phyloP scores from a whole-genome alignment of 2,888 invertebrate species.

The Drosophila histrio region DNA sequence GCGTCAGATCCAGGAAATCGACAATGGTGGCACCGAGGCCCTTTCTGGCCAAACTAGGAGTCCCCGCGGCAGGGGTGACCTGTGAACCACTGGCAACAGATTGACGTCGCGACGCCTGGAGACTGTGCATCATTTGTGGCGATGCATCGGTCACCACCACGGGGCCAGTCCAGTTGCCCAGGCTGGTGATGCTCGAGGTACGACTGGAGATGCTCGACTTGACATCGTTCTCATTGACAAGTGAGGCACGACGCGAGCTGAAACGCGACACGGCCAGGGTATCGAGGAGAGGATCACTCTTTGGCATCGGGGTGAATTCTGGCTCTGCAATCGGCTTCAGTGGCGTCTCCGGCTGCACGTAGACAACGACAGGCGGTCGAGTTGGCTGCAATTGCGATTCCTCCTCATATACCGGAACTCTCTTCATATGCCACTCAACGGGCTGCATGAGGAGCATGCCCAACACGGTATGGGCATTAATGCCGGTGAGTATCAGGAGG shows the following conservation, averaged over 20 bases:
- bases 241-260: constrained; percentile 49
- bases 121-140: constrained; percentile 73
- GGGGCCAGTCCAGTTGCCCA: constrained; percentile 84
- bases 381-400: neutral
- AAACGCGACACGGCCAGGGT: constrained; percentile 22
- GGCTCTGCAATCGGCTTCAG: constrained; percentile 28
- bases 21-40: constrained; percentile 85
- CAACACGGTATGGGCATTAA: constrained; percentile 88
- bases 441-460: constrained; percentile 91
- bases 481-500: constrained; percentile 87
- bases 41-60: neutral
- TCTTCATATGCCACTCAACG: constrained; percentile 89
- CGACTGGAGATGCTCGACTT: constrained; percentile 65
- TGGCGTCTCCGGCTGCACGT: constrained; percentile 68
- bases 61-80: neutral
- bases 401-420: constrained; percentile 72
- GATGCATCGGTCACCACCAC: constrained; percentile 81
- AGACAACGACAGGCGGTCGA: constrained; percentile 36
- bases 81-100: constrained; percentile 35
- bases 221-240: constrained; percentile 53
- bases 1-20: constrained; percentile 87
- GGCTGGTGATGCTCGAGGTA: constrained; percentile 82
- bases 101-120: constrained; percentile 63
- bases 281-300: constrained; percentile 10
- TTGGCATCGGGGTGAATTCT: constrained; percentile 10